Base-by-base conservation (phyloP, 2,888 invertebrate genomes). In the Ashinkailepas kermadecensis region DNA sequence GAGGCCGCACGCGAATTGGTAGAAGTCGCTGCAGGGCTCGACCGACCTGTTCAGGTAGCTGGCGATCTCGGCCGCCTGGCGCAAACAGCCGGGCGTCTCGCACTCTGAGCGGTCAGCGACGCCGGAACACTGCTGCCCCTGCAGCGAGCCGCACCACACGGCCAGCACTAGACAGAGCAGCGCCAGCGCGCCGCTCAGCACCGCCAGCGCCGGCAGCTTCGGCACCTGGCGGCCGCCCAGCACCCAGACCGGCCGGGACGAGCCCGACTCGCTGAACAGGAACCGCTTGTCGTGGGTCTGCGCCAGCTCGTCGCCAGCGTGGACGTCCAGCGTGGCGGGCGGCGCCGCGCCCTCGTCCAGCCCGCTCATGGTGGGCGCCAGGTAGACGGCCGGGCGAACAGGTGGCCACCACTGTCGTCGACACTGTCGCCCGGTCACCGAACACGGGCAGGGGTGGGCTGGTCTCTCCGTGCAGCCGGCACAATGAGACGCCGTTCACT, bases 1-100 rank as follows among this genome's bases (percentile, higher is more conserved):
- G 8, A 21, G 21, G 64, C 80, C 80, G 23, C 67, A 80, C 86
- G 86, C 82, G 89, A 88, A 80, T 64, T 80, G 64, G 57, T 67
- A 67, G 67, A 65, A 78, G 58, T 78, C 23, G 6, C n/a, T 6
- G 58, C 78, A 78, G 23, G 78, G 78, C n/a, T 10, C 12, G 11
- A 25, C 57, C 13, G 78, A 78, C 21, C 4, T 57, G 78, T 78
- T 78, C 6, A 58, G 11, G 58, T 58, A 78, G 78, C 58, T 18
- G 78, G 58, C n/a, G 12, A 78, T 78, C 23, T 78, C 58, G 13
- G 78, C 78, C 57, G 78, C 78, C 78, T 78, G 78, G 12, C 58
- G 78, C 21, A 78, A 58, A 23, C 78, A 78, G 23, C 58, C 78
- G 58, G 78, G 1, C 1, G n/a, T n/a, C 10, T 11, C 9, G 78